Conservation (phyloP, 1,140 invertebrate species). For the Calephelis nemesis region DNA sequence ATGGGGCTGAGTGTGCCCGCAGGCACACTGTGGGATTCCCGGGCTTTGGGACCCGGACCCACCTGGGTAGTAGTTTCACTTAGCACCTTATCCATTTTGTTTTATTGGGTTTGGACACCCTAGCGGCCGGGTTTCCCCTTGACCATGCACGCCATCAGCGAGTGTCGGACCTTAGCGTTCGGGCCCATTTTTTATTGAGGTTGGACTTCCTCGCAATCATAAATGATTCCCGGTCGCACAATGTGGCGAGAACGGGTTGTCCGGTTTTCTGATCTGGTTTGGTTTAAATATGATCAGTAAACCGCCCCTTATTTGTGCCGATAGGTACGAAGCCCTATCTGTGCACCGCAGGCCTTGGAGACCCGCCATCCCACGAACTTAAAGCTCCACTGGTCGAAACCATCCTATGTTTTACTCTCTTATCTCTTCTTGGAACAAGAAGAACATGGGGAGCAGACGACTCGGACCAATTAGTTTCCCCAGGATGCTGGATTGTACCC, state of each 20-base stretch:
- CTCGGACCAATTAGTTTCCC: neutral
- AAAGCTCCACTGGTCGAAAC: too few relatives aligned
- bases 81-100: too few relatives aligned
- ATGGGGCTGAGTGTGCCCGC: conserved; percentile 13
- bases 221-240: neutral
- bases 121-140: conserved; percentile 1
- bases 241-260: conserved; percentile 13
- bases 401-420: too few relatives aligned
- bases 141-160: conserved; percentile 5
- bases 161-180: neutral
- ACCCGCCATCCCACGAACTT: too few relatives aligned
- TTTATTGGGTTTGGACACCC: neutral
- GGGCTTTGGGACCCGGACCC: neutral
- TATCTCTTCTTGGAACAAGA: too few relatives aligned
- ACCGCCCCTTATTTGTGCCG: too few relatives aligned
- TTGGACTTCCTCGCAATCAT: conserved; percentile 7
- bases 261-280: neutral
- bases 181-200: conserved; percentile 17
- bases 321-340: too few relatives aligned
- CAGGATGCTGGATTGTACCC: neutral
- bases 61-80: neutral
- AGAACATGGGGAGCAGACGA: too few relatives aligned
- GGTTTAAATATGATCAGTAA: too few relatives aligned
- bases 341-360: too few relatives aligned
- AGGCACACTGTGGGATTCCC: conserved; percentile 12